Base-by-base conservation (phyloP, 2,888 invertebrate species). In the Nomada fucata region DNA sequence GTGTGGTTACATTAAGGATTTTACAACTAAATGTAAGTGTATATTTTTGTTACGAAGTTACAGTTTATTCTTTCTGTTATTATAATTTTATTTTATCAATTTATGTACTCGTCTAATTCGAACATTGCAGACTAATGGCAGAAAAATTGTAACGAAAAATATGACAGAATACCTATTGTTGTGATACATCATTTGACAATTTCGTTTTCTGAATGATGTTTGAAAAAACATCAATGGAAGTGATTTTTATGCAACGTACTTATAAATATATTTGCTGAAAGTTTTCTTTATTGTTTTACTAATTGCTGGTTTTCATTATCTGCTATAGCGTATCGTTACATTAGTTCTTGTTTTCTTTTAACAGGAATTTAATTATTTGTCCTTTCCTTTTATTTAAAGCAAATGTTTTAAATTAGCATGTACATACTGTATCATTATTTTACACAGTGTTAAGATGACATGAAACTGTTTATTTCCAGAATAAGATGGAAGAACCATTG, bases 381-480 rank as follows among this genome's bases (percentile, higher is more conserved):
- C 36, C 3, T 26, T 60, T 55, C 7, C 18, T 61, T 55, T 44
- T 9, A 42, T 53, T 29, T 10, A 26, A 36, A 20, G 42, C 44
- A n/a, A 59, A 11, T 36, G 36, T 36, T 36, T 36, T 36, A 36
- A 7, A 7, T 7, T 36, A 7, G 36, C 36, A 36, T 7, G 36
- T 7, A 7, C 36, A 61, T 11, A 4, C 52, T 26, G n/a, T 23
- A 57, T 23, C 36, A 52, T 60, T 61, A 29, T 29, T 44, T 20
- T 61, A n/a, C 44, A 13, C 44, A 29, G 44, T 0, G 2, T 53
- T 53, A 23, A 47, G 65, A 13, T 23, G 7, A 11, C 47, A 53
- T 60, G 50, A 55, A 69, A 15, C 23, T 68, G 29, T 76, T 57
- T 72, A 61, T 85, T 42, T 83, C 87, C 85, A 91, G 90, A 81